Evolutionary conservation across 2,797 vertebrate species (phyloP), one percentile per base, ranked within the genome.

Genomic region (Sebastes kiyomatsui): DNA sequence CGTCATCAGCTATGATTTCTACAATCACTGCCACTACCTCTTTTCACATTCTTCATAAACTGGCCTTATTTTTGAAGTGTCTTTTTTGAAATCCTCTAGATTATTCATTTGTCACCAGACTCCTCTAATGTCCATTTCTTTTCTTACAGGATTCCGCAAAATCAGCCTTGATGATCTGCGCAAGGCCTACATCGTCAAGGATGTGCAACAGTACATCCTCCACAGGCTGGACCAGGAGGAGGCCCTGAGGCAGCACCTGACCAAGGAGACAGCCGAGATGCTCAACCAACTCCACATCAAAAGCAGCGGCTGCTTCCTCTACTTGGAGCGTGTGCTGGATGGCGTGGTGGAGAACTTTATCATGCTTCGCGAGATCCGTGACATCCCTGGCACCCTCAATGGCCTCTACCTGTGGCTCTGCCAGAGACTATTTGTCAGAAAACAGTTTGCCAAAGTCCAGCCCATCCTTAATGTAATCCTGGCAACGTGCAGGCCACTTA

Each of bases 181-280:
- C 13, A 99, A 99, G 87, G 98, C 99, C 3, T 99, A 99, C 74
- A 98, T 99, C 2, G 98, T 99, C 70, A 99, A 99, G 92, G 99
- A 99, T 61, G 98, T 99, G n/a, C 99, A 99, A n/a, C 99, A 99
- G 80, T 99, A 99, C 87, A 99, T 99, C 89, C 97, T 99, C 28
- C 98, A 99, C 93, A 96, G 98, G 58, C 95, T 99, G 84, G 98
- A 99, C 91, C 97, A 98, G 88, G 98, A 99, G 90, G 98, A 99
- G 93, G 98, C 98, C 2, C 95, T 99, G 81, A 96, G 99, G 77
- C 99, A 99, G 65, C 99, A 99, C 84, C 97, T 99, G 69, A 99
- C 99, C 49, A 99, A 99, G 92, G 98, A 99, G 93, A 99, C 98
- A 0, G 98, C 98, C 0, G 98, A 99, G 95, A 99, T 99, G 97